These are phyloP conservation scores for Antheraea assamensis DNA, from an alignment of 2,888 invertebrate species.

Conservation along the genomic window DNA sequence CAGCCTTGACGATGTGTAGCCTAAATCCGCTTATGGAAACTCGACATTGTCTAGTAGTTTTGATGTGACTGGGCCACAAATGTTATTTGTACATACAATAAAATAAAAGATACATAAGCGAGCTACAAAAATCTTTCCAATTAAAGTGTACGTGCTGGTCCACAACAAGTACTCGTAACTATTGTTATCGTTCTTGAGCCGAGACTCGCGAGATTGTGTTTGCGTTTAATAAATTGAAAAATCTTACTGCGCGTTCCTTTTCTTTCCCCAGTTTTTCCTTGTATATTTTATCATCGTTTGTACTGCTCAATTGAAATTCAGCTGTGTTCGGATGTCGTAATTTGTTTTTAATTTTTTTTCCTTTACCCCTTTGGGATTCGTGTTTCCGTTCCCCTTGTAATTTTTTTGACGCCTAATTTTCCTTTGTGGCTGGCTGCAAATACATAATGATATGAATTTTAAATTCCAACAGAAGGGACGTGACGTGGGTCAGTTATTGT, in stretches of 20 bases:
- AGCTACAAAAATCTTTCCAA: constrained; percentile 29
- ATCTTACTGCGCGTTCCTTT: constrained; percentile 50
- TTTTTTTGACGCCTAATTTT: constrained; percentile 43
- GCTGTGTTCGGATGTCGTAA: constrained; percentile 36
- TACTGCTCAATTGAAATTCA: constrained; percentile 20
- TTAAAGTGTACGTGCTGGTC: constrained; percentile 14
- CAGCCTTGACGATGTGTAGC: no score
- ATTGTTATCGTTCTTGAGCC: constrained; percentile 50
- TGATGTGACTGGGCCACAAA: no score
- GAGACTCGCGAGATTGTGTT: constrained; percentile 54
- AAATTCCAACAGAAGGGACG: background rate
- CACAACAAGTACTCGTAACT: constrained; percentile 42
- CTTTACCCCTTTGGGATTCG: constrained; percentile 40
- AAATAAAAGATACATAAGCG: no score
- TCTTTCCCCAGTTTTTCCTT: constrained; percentile 1
- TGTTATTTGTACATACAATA: no score
- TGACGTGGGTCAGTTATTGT: background rate
- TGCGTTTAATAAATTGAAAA: constrained; percentile 68
- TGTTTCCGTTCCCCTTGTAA: constrained; percentile 39
- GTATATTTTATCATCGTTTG: constrained; percentile 17
- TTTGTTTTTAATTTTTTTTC: constrained; percentile 53
- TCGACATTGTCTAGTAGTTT: no score
- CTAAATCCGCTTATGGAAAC: no score
- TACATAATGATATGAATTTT: constrained; percentile 14
- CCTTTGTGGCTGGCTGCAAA: constrained; percentile 30